Percentiles rank a stretch among this genome's conserved stretches.
phyloP scores from a whole-genome alignment of 2,797 vertebrate genomes.

The Coracias cyanogaster region DNA sequence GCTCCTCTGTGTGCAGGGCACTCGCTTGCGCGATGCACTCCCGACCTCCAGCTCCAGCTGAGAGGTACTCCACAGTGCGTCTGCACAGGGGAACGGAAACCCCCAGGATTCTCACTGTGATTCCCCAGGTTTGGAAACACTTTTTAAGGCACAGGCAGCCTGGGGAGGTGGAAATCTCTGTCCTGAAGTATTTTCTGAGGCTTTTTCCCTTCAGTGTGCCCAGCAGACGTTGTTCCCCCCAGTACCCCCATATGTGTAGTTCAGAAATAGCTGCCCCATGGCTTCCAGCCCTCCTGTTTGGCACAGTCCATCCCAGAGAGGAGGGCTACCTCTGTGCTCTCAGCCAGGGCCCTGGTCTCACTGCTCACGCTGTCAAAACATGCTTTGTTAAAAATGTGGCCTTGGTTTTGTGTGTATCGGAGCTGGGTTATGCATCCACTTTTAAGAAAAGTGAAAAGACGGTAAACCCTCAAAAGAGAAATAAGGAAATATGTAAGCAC shows the following conservation, averaged over 20 bases:
- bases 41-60: not conserved
- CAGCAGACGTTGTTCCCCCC: not conserved
- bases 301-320: not conserved
- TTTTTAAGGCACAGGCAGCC: not conserved
- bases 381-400: not conserved
- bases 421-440: not conserved
- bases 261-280: not conserved
- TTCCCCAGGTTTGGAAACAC: not conserved
- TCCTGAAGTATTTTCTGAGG: not conserved
- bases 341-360: not conserved
- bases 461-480: not conserved
- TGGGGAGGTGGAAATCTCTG: not conserved
- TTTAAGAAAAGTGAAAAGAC: not conserved
- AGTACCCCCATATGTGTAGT: accelerated
- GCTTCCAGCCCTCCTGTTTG: not conserved
- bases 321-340: not conserved
- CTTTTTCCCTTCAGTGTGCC: not conserved
- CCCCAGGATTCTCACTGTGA: not conserved
- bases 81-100: not conserved
- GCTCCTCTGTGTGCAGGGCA: not conserved
- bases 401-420: not conserved
- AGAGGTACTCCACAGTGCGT: not conserved
- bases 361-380: not conserved
- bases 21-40: not conserved
- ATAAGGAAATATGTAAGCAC: not conserved